Evolutionary conservation across 92 coral and sea anemone genomes (phyloP).

Genomic region (Nematostella vectensis): DNA sequence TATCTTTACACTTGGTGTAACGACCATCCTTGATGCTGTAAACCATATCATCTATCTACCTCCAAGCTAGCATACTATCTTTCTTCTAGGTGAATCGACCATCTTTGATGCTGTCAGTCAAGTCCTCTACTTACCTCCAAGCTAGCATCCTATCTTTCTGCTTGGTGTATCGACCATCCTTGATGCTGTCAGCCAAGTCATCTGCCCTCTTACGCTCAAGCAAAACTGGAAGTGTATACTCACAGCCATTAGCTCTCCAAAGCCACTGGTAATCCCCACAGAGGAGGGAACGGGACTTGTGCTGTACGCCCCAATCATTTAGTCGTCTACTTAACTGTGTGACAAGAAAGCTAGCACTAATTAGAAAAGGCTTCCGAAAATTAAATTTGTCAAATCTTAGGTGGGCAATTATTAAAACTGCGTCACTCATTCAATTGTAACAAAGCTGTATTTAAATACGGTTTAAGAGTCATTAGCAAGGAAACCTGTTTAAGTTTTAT

Average conservation of each 20-base stretch:
- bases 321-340: conserved; percentile 40
- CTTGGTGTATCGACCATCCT: conserved; percentile 38
- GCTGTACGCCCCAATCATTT: conserved; percentile 46
- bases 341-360: no score
- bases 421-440: no score
- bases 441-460: no score
- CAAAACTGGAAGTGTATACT: conserved; percentile 36
- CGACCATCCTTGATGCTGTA: conserved; percentile 57
- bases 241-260: conserved; percentile 37
- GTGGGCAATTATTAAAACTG: no score
- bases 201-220: conserved; percentile 66
- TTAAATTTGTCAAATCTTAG: no score
- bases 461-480: no score
- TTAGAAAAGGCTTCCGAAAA: no score
- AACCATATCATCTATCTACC: conserved; percentile 54
- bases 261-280: conserved; percentile 61
- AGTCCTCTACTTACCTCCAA: conserved; percentile 58
- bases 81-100: conserved; percentile 35
- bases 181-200: conserved; percentile 52
- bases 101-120: conserved; percentile 49
- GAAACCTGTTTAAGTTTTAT: no score
- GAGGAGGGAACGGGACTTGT: conserved; percentile 48
- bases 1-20: conserved; percentile 28
- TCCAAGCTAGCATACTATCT: conserved; percentile 48
- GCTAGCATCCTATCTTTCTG: conserved; percentile 47